Base-by-base conservation (phyloP, 2,888 invertebrate species). In the Lymantria dispar region DNA sequence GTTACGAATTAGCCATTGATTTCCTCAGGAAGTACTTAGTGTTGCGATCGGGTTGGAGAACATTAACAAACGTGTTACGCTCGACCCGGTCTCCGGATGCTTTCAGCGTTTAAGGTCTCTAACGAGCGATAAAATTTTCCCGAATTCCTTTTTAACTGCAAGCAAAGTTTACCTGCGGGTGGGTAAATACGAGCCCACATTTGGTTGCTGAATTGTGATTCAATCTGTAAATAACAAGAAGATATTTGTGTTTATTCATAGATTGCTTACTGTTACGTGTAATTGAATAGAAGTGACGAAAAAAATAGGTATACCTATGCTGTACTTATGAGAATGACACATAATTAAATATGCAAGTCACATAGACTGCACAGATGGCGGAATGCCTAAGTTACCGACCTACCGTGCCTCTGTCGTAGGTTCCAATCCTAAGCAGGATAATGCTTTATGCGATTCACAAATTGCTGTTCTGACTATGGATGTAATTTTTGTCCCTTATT, bases 111-210 rank as follows among this genome's bases (percentile, higher is more conserved):
- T 81, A 80, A 84, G 80, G 85, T 83, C 84, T 80, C 88, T 88
- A 88, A 89, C 86, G 87, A 87, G 84, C 86, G 81, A 87, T 87
- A 87, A 87, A 88, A 88, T 76, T 83, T 74, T 68, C 66, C 75
- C 70, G 74, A 81, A 85, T 83, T 87, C 80, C 82, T 86, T 86
- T 88, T 86, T 85, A 87, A 87, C 84, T 84, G 83, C 79, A 81
- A 72, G 71, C 76, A 66, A 79, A 85, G 83, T 87, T 85, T 83
- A 87, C 88, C 87, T 87, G 87, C 85, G 87, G 88, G 87, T 83
- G 66, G 77, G 87, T 82, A 88, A 87, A 88, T 84, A 87, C 75
- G 75, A 72, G 76, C 80, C 83, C 85, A 87, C 85, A 84, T 87
- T 88, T 80, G 85, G 81, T 76, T 76, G 70, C 71, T 64, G 78